Conservation (phyloP, 2,113 vertebrate species). For the Rhabdornis inornatus region DNA sequence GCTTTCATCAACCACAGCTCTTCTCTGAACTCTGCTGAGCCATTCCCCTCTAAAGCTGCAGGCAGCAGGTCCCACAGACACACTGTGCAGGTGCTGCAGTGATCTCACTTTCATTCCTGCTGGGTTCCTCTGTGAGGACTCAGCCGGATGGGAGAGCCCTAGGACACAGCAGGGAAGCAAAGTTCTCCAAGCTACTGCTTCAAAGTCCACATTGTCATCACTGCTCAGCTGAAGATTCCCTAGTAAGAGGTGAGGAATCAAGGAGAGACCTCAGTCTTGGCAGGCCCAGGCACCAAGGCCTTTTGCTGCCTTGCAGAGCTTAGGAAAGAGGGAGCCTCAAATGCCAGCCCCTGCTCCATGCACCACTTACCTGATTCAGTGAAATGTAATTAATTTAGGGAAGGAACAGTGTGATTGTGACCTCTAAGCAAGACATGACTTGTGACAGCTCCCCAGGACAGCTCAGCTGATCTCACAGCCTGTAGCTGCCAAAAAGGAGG, state of each 20-base stretch:
- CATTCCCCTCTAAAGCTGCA: fast-evolving
- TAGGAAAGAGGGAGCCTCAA: background rate
- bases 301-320: background rate
- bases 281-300: background rate
- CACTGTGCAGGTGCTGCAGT: background rate
- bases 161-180: background rate
- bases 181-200: background rate
- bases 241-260: background rate
- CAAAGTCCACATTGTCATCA: background rate
- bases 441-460: background rate
- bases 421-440: background rate
- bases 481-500: background rate
- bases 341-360: background rate
- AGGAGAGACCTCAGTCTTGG: background rate
- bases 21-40: background rate
- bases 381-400: background rate
- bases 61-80: background rate
- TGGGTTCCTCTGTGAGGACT: fast-evolving
- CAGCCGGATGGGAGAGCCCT: background rate
- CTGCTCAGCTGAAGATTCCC: background rate
- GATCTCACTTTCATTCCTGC: background rate
- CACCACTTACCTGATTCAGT: background rate
- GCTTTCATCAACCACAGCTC: background rate
- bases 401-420: background rate
- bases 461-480: background rate